phyloP scores from a whole-genome alignment of 2,113 vertebrate species.

The Sinocyclocheilus anshuiensis region DNA sequence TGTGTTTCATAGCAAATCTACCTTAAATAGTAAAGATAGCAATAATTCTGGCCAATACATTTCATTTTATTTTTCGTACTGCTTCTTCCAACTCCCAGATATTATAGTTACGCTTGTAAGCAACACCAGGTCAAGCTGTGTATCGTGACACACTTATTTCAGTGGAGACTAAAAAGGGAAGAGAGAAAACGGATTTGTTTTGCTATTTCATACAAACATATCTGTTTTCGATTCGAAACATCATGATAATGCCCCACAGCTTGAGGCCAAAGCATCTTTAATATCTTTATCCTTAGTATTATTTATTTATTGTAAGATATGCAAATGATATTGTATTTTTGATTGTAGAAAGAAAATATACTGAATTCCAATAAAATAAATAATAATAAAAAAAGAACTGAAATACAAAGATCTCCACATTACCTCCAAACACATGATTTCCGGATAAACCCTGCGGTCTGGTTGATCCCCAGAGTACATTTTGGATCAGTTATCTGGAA shows the following conservation, averaged over 20 bases:
- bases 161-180: constrained; percentile 25
- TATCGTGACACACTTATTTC: neutral
- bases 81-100: neutral
- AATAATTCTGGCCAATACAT: neutral
- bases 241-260: constrained; percentile 3
- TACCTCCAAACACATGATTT: neutral
- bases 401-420: neutral
- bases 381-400: neutral
- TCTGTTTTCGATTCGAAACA: neutral
- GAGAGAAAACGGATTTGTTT: neutral
- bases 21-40: neutral
- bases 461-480: neutral
- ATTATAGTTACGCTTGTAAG: neutral
- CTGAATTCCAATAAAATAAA: neutral
- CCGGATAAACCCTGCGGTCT: neutral
- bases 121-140: neutral
- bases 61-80: neutral
- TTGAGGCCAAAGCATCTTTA: neutral
- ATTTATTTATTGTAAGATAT: neutral
- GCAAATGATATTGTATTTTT: neutral
- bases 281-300: neutral
- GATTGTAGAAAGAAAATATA: neutral
- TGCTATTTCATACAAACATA: neutral
- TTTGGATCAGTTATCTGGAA: neutral
- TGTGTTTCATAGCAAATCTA: neutral